A percentile compares a stretch with the other conserved stretches of the same genome.
Evolutionary conservation across 2,113 vertebrate genomes (phyloP).

Genomic region (Cepphus grylle): DNA sequence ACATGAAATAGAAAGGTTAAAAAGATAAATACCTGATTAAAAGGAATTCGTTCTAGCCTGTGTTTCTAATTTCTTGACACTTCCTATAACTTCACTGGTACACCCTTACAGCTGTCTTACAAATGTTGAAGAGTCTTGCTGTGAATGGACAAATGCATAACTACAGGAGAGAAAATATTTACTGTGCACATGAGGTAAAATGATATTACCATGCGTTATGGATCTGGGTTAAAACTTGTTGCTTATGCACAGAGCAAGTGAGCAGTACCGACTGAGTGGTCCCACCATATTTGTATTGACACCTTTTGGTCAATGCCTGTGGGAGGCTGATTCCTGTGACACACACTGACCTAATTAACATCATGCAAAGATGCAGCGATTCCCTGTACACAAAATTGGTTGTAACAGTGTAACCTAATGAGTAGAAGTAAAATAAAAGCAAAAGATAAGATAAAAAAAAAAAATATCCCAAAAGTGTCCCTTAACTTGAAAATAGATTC

Average conservation of each 20-base stretch:
- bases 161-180: background rate
- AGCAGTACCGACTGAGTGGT: background rate
- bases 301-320: background rate
- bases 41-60: background rate
- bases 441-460: background rate
- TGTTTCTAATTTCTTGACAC: background rate
- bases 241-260: background rate
- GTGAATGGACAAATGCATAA: background rate
- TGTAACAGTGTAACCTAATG: background rate
- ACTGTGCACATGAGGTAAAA: background rate
- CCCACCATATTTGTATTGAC: background rate
- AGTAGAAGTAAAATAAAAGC: background rate
- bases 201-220: background rate
- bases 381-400: background rate
- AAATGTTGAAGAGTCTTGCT: background rate
- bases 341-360: background rate
- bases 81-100: background rate
- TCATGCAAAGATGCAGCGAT: background rate
- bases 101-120: background rate
- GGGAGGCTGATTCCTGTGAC: background rate
- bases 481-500: background rate
- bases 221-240: background rate
- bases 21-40: background rate
- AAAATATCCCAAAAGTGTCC: background rate
- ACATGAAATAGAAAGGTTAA: background rate